Base-by-base conservation (phyloP, 2,797 vertebrate species). In the Mormyrus hasselquistii region DNA sequence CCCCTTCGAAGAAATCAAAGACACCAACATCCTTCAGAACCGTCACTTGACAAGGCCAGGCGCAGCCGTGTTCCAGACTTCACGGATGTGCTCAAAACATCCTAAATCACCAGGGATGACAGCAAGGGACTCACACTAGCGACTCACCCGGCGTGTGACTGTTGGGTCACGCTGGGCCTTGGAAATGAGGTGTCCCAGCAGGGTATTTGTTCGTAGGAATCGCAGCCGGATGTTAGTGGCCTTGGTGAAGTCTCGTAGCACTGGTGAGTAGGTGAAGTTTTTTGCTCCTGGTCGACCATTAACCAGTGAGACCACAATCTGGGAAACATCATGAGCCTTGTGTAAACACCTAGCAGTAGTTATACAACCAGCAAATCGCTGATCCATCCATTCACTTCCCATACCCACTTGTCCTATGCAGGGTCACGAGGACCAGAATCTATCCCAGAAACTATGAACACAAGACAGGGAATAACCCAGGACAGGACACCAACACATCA, bases 161-260 rank as follows among this genome's bases (percentile, higher is more conserved):
- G 96, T 97, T 59, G 97, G 97, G 89, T 99, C 98, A 89, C 95
- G 94, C 88, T 97, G 96, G 44, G 97, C 95, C 94, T 99, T 98
- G 44, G 97, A 97, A 91, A 98, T 98, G 89, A 98, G 95, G 90
- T 99, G 97, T 55, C 97, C 98, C 38, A 98, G 95, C 49, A 99
- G 95, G 0, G 97, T 99, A 91, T 94, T 98, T 79, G 97, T 98
- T 90, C 96, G 95, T 14, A 98, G 97, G 90, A 99, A 98, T 89
- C 84, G 94, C 87, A 99, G 94, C 62, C 97, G 97, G 88, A 99
- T 97, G 92, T 97, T 97, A 79, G 98, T 98, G 85, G 98, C 98
- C 92, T 96, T 97, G 6, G 97, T 99, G 93, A 99, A 98, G 69
- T 98, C 96, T 90, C 89, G 95, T 91, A 99, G 94, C 14, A 93